Evolutionary conservation across 2,797 vertebrate genomes (phyloP).

Genomic region (Heterohyrax brucei): DNA sequence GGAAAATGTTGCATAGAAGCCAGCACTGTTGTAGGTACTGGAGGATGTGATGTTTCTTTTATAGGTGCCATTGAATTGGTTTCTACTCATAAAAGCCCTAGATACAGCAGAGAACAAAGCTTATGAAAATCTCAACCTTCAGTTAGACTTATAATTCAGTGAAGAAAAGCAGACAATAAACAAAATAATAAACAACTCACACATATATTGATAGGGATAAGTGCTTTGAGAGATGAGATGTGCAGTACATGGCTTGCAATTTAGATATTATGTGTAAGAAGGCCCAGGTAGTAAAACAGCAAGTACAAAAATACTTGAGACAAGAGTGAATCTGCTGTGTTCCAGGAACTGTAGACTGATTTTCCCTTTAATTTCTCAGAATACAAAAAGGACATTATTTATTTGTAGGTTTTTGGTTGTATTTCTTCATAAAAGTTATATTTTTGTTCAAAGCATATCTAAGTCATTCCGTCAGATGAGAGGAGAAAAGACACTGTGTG

Average conservation of each 20-base stretch:
- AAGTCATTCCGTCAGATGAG: background rate
- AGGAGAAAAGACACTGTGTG: background rate
- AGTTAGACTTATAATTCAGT: background rate
- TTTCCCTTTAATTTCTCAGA: background rate
- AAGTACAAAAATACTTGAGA: background rate
- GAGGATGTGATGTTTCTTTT: too few relatives aligned
- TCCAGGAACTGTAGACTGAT: background rate
- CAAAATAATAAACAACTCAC: background rate
- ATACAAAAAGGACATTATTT: background rate
- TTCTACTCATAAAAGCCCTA: too few relatives aligned
- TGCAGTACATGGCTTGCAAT: background rate
- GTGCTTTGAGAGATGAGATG: background rate
- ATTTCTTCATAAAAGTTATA: background rate
- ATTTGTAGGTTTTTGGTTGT: background rate
- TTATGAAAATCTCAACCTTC: background rate
- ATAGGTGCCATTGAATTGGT: too few relatives aligned
- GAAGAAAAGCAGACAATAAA: background rate
- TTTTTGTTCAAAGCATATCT: background rate
- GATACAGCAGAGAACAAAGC: background rate
- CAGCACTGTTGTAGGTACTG: background rate
- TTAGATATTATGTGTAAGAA: background rate
- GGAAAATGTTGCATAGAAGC: background rate
- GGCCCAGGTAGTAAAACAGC: background rate
- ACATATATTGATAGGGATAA: background rate
- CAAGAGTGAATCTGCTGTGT: background rate